Evolutionary conservation across 1,140 invertebrate species (phyloP), one percentile per base, ranked within the genome.

Genomic region (Leptinotarsa lineolata): DNA sequence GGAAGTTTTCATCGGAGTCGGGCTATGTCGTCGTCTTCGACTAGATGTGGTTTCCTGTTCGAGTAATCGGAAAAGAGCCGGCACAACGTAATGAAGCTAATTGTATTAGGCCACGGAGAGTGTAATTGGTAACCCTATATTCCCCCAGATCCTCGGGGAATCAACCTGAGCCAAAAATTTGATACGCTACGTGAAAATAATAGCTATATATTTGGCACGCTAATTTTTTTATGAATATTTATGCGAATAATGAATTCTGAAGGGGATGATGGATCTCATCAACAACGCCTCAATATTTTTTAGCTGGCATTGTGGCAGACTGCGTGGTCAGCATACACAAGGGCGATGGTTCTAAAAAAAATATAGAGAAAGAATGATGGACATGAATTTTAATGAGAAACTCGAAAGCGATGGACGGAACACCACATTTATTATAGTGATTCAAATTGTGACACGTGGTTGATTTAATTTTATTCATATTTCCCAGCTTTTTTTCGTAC

Each of bases 101-200:
- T 80, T 79, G 73, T 75, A 75, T 79, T 79, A 79, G 78, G n/a
- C 79, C 77, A 71, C 74, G 70, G 72, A 76, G 75, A 79, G 76
- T 80, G 76, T 80, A 80, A 80, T 80, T 80, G 79, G 77, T 80
- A 80, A 80, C 76, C 74, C 75, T 79, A 80, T 79, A 79, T 74
- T 58, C 60, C 59, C 69, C 69, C 44, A 15, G 45, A 68, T 68
- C 48, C 67, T 45, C 13, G 48, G 45, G 48, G 67, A 66, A 20
- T 54, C 48, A 68, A 77, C 76, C 75, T 79, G 76, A 79, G 73
- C 72, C 72, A 78, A 79, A 79, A 78, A 77, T 68, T 58, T 54
- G 22, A 68, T 68, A 24, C 48, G 44, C 72, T 54, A 54, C 48
- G 48, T 54, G 48, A 54, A 54, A 54, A 54, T 54, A 54, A 54